Percentiles rank a stretch among this genome's conserved stretches.
Conservation (phyloP, 2,797 vertebrate genomes). For the Falco novaeseelandiae region DNA sequence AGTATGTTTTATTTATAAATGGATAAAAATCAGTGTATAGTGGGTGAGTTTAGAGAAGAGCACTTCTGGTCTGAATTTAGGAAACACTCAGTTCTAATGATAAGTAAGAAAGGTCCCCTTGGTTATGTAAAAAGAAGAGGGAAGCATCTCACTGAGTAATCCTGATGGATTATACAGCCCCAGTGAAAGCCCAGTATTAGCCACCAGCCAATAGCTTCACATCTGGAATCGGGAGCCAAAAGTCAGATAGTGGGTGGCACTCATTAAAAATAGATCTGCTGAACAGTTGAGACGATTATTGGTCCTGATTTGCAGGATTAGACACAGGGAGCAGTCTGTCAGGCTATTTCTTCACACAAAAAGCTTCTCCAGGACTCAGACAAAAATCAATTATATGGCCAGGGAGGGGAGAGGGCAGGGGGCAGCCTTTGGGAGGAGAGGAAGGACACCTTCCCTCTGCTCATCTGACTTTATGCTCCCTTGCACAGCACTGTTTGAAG, state of each 20-base stretch:
- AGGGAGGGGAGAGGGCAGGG: not conserved
- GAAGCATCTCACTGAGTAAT: constrained; percentile 50
- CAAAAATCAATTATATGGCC: not conserved
- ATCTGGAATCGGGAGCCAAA: constrained; percentile 20
- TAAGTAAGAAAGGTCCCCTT: constrained; percentile 58
- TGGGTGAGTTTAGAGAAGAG: not conserved
- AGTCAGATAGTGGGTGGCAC: constrained; percentile 32
- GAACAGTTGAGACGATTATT: constrained; percentile 59
- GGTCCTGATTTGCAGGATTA: constrained; percentile 58
- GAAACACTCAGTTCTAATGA: not conserved
- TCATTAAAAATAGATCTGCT: constrained; percentile 67
- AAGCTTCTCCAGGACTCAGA: not conserved
- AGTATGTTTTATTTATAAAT: not conserved
- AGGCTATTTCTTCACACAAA: constrained; percentile 17
- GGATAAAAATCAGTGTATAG: not conserved
- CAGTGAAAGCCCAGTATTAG: constrained; percentile 42
- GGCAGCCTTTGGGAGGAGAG: not conserved
- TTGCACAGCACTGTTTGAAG: not conserved
- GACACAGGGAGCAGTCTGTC: constrained; percentile 42
- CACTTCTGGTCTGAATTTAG: constrained; percentile 15
- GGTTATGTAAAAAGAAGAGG: constrained; percentile 54
- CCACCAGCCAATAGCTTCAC: constrained; percentile 41
- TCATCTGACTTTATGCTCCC: rapidly evolving
- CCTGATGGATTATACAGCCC: not conserved
- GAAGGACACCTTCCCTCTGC: not conserved